Conservation (phyloP, 2,888 invertebrate species). For the Mythimna albipuncta region DNA sequence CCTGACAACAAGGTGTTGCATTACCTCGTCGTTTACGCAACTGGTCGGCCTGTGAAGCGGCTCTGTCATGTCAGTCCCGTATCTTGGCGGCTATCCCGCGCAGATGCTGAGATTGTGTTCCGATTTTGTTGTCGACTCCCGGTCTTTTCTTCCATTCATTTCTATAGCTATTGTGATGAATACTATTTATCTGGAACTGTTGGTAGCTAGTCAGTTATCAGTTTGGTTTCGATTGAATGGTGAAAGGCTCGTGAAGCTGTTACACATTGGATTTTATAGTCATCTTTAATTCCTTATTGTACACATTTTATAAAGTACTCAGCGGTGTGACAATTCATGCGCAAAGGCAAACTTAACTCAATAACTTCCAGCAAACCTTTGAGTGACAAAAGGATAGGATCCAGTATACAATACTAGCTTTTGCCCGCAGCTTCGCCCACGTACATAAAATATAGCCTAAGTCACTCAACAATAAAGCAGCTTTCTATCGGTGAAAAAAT, state of each 20-base stretch:
- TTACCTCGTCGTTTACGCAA: conserved; percentile 53
- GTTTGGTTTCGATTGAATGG: not conserved
- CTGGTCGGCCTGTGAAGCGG: conserved; percentile 17
- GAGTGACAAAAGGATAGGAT: too few species aligned
- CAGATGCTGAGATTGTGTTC: conserved; percentile 58
- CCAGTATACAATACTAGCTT: too few species aligned
- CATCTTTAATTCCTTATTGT: too few species aligned
- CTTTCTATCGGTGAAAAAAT: too few species aligned
- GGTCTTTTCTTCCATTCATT: conserved; percentile 31
- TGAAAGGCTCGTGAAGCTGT: not conserved
- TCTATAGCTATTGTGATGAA: conserved; percentile 38
- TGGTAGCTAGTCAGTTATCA: not conserved
- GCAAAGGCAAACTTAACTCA: too few species aligned
- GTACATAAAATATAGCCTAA: too few species aligned
- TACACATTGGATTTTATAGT: too few species aligned
- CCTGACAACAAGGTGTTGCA: conserved; percentile 45
- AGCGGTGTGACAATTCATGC: too few species aligned
- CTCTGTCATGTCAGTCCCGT: conserved; percentile 40
- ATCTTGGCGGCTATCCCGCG: conserved; percentile 57
- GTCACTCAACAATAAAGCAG: too few species aligned
- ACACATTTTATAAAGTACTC: too few species aligned
- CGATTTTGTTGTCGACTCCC: conserved; percentile 35
- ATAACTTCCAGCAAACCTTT: too few species aligned
- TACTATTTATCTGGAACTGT: conserved; percentile 18
- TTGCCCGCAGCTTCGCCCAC: too few species aligned